Evolutionary conservation across 2,888 invertebrate species (phyloP).

Genomic region (Sceliomorpha sp.): DNA sequence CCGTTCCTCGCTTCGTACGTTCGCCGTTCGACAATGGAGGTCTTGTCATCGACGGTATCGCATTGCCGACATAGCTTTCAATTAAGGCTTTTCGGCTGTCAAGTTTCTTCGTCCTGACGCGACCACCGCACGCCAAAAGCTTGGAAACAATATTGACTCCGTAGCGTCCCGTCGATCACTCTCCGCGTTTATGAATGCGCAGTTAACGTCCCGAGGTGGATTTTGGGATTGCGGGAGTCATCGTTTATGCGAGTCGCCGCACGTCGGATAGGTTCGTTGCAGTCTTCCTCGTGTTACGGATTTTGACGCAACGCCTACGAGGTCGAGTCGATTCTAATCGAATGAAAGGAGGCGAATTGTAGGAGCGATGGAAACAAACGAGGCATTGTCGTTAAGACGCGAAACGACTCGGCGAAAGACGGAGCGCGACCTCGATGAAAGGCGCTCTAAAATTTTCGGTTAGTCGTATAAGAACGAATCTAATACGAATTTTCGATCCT

Average conservation of each 20-base stretch:
- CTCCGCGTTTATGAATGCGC: conserved; percentile 9
- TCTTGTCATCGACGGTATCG: conserved; percentile 67
- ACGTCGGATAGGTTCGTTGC: conserved; percentile 30
- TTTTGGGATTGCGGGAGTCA: conserved; percentile 10
- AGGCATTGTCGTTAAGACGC: conserved; percentile 31
- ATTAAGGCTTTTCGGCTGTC: conserved; percentile 63
- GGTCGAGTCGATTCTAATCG: conserved; percentile 4
- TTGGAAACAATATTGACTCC: conserved; percentile 24
- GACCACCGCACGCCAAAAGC: conserved; percentile 38
- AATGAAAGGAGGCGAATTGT: conserved; percentile 20
- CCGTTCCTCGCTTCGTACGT: neutral
- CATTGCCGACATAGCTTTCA: conserved; percentile 70
- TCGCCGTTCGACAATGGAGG: conserved; percentile 64
- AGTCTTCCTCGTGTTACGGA: conserved; percentile 17
- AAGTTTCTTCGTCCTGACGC: conserved; percentile 34
- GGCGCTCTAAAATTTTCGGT: neutral
- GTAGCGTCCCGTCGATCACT: conserved; percentile 23
- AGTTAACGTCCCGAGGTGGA: conserved; percentile 25
- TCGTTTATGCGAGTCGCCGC: conserved; percentile 29
- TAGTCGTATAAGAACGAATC: neutral
- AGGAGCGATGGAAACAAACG: conserved; percentile 38
- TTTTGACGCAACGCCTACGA: conserved; percentile 25
- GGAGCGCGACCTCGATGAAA: conserved; percentile 23
- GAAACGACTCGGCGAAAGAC: conserved; percentile 44
- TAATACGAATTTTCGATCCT: no score